These are phyloP conservation scores for Chromis chromis DNA, from an alignment of 2,797 vertebrate genomes.

Conservation along the genomic window DNA sequence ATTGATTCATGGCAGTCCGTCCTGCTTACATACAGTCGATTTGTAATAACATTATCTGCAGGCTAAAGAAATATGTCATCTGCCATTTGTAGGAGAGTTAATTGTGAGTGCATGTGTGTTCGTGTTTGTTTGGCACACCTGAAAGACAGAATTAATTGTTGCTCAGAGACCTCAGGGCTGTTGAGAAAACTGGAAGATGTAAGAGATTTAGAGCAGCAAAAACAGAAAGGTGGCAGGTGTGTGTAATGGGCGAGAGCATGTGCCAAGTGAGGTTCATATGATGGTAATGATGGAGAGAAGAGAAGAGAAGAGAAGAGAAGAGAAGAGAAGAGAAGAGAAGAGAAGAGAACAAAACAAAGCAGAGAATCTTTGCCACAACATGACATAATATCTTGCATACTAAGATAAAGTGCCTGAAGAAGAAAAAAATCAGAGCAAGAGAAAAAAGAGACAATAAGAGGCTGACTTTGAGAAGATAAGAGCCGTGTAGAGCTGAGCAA, in stretches of 20 bases:
- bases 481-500: conserved; percentile 13
- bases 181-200: conserved; percentile 36
- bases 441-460: conserved; percentile 27
- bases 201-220: conserved; percentile 18
- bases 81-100: conserved; percentile 46
- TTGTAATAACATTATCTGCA: conserved; percentile 74
- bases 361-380: conserved; percentile 18
- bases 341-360: conserved; percentile 1
- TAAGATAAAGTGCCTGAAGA: conserved; percentile 46
- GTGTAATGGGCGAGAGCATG: conserved; percentile 12
- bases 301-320: neutral
- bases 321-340: neutral
- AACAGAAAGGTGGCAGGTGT: conserved; percentile 25
- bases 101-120: neutral
- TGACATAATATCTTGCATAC: conserved; percentile 23
- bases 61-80: conserved; percentile 54
- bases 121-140: conserved; percentile 44
- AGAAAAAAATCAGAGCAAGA: conserved; percentile 18
- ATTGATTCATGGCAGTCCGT: conserved; percentile 71
- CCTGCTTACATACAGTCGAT: conserved; percentile 59
- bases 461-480: conserved; percentile 35
- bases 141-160: conserved; percentile 47
- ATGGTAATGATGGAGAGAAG: conserved; percentile 28
- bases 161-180: conserved; percentile 35
- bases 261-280: conserved; percentile 38